Evolutionary conservation across 2,797 vertebrate species (phyloP), one percentile per base, ranked within the genome.

Genomic region (Alosa sapidissima): DNA sequence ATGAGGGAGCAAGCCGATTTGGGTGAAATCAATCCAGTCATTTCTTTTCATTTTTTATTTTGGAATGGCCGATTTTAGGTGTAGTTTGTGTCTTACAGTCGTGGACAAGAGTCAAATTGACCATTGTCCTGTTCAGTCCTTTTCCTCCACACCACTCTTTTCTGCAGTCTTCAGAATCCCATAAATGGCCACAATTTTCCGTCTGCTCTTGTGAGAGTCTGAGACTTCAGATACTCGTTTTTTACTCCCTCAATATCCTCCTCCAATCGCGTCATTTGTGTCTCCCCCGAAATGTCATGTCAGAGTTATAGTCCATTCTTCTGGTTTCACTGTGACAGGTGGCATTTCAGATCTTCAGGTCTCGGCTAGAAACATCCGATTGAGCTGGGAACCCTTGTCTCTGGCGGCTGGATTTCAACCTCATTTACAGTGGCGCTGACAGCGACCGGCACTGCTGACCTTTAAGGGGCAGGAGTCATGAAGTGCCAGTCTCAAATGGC

Each of bases 141-240:
- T 75, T 75, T 41, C 68, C 13, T 16, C 68, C 68, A 7, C 55
- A 75, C 14, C 14, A 16, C 5, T 13, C 68, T 16, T 28, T 75
- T 7, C 36, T 41, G 68, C 11, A 19, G 13, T 19, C 36, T 45
- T 41, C 33, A 41, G 36, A 75, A 16, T 45, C 33, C 68, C 68
- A 6, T 75, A 75, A 75, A 52, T 10, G 16, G 68, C 68, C 33
- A 14, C 11, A 33, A 16, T 13, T 16, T 75, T 45, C 33, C 65
- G 33, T 2, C 68, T 45, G 33, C 33, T 75, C 36, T 14, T 19
- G 33, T 14, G 36, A 36, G 68, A 75, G 41, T 19, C 13, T 0
- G 33, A 75, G 68, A 75, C 68, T 75, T 90, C 89, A 91, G 85
- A 88, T 78, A 83, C 84, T 91, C 78, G 89, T 91, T 90, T 87